A percentile compares a stretch with the other conserved stretches of the same genome.
phyloP scores from a whole-genome alignment of 2,888 invertebrate genomes.

The Drosophila demipolita region DNA sequence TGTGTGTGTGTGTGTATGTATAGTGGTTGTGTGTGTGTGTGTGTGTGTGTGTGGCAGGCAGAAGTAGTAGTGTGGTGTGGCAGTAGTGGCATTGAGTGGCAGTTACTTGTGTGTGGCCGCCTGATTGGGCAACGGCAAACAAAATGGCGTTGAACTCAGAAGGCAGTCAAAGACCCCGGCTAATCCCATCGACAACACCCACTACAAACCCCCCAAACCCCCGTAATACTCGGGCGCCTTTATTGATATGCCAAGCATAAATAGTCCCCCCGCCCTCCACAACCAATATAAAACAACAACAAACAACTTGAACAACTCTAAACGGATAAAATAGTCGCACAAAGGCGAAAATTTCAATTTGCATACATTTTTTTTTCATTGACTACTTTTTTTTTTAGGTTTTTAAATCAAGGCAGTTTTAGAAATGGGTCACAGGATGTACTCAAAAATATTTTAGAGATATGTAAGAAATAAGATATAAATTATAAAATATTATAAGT shows the following conservation, averaged over 20 bases:
- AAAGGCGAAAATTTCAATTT: not conserved
- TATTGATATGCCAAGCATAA: conserved; percentile 68
- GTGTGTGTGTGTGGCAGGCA: not conserved
- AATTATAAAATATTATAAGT: no score
- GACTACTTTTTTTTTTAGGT: not conserved
- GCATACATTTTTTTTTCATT: not conserved
- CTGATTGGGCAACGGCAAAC: conserved; percentile 60
- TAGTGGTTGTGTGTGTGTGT: conserved; percentile 45
- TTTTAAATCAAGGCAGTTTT: not conserved
- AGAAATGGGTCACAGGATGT: not conserved
- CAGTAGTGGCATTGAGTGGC: conserved; percentile 26
- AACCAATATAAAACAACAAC: conserved; percentile 13
- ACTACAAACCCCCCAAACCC: not conserved
- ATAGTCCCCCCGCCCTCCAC: conserved; percentile 29
- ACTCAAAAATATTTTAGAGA: not conserved
- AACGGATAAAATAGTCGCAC: not conserved
- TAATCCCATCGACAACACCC: not conserved
- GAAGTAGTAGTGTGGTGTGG: not conserved
- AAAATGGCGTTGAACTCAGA: conserved; percentile 68
- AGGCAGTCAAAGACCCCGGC: conserved; percentile 52
- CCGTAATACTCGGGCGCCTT: conserved; percentile 34
- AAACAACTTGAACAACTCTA: conserved; percentile 41
- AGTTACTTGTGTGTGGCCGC: conserved; percentile 41
- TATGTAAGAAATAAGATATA: not conserved
- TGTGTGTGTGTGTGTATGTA: conserved; percentile 24